Conservation (phyloP, 2,888 invertebrate species). For the Ramazzottius varieornatus region DNA sequence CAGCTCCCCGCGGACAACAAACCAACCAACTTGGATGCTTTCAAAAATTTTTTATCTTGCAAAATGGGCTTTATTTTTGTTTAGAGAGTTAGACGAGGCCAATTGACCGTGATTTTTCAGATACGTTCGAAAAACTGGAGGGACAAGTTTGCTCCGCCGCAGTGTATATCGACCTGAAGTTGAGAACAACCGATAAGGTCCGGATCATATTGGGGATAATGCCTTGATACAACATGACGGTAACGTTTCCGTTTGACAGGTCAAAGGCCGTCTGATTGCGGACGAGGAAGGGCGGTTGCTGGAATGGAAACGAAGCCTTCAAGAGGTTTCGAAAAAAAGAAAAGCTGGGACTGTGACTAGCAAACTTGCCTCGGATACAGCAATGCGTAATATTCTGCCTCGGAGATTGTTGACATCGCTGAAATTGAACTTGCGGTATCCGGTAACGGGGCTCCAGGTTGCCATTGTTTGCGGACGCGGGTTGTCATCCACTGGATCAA, state of each 20-base stretch:
- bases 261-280: not conserved
- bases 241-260: not conserved
- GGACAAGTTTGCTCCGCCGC: too few relatives aligned
- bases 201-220: not conserved
- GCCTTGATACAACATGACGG: not conserved
- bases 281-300: not conserved
- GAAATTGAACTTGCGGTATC: not conserved
- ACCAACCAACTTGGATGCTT: too few relatives aligned
- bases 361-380: not conserved
- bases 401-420: not conserved
- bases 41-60: too few relatives aligned
- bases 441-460: not conserved
- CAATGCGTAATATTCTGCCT: not conserved
- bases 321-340: too few relatives aligned
- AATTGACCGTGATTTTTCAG: too few relatives aligned
- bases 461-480: not conserved
- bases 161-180: too few relatives aligned
- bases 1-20: too few relatives aligned
- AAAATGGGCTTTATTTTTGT: too few relatives aligned
- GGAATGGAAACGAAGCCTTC: not conserved
- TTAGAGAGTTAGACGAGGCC: too few relatives aligned
- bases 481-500: not conserved
- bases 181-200: not conserved
- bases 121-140: too few relatives aligned
- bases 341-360: too few relatives aligned